Evolutionary conservation across 2,888 invertebrate genomes (phyloP), one percentile per base, ranked within the genome.

Genomic region (Mesoligia furuncula): DNA sequence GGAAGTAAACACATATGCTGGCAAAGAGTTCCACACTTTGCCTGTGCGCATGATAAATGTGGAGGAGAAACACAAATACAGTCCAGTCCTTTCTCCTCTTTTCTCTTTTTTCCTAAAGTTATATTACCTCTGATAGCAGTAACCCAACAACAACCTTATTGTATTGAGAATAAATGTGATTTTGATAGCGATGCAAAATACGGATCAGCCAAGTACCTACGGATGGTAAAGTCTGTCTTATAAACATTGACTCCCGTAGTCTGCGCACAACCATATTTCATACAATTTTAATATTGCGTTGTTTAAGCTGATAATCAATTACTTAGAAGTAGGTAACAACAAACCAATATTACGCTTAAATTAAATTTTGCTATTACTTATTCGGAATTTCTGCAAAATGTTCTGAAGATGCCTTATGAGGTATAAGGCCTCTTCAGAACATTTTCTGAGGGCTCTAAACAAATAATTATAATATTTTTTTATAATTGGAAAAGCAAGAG

Each of bases 291-390:
- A 72, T 64, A 48, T 68, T 31, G 24, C 42, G 24, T 68, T 80
- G 31, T 65, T 61, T 36, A 39, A 36, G 45, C 67, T 61, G 59
- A 71, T 85, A 64, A 72, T 85, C 45, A 82, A 85, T 83, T 85
- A 82, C 73, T n/a, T 54, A 54, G 11, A 82, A 62, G 61, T 62
- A 36, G 36, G 36, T 36, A 76, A 85, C 57, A 73, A 66, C 51
- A 48, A 81, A 76, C 42, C 59, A n/a, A 82, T 77, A 85, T 83
- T 76, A 73, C 17, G 51, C 0, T 27, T 27, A 59, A 85, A 83
- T 85, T 83, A 45, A 85, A 73, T 85, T 70, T 72, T 51, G n/a
- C 15, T 42, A 59, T 72, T 51, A 66, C 48, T 75, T 73, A 42
- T 72, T 81, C 69, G 15, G 8, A 76, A 72, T 69, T 75, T 54